phyloP scores from a whole-genome alignment of 2,113 vertebrate genomes.

The Recurvirostra avosetta region DNA sequence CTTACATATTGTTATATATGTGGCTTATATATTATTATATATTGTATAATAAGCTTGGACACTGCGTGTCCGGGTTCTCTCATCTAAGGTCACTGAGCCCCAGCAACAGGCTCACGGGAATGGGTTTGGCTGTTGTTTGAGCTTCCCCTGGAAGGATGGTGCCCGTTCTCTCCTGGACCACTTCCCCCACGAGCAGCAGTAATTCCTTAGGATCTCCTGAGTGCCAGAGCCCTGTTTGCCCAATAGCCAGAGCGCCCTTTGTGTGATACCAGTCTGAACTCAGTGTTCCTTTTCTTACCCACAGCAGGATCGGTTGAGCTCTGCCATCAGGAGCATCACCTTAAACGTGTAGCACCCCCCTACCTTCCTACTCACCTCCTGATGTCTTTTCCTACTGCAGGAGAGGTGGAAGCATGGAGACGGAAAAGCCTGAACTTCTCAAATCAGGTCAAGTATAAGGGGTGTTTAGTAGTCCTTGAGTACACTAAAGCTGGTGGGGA shows the following conservation, averaged over 20 bases:
- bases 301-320: no score
- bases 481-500: not conserved
- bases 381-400: not conserved
- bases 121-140: not conserved
- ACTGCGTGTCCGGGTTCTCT: not conserved
- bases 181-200: not conserved
- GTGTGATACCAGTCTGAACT: not conserved
- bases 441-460: not conserved
- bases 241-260: not conserved
- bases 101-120: accelerated
- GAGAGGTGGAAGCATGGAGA: accelerated
- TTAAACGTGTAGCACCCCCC: no score
- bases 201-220: not conserved
- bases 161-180: not conserved
- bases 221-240: not conserved
- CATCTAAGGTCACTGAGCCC: not conserved
- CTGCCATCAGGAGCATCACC: no score
- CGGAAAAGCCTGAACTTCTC: not conserved
- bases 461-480: not conserved
- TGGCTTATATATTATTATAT: not conserved
- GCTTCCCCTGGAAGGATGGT: not conserved
- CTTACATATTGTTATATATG: not conserved
- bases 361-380: not conserved
- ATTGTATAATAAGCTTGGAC: not conserved
- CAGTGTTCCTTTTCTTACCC: no score